Evolutionary conservation across 2,797 vertebrate genomes (phyloP), one percentile per base, ranked within the genome.

Genomic region (Microctenopoma steveboyesi): DNA sequence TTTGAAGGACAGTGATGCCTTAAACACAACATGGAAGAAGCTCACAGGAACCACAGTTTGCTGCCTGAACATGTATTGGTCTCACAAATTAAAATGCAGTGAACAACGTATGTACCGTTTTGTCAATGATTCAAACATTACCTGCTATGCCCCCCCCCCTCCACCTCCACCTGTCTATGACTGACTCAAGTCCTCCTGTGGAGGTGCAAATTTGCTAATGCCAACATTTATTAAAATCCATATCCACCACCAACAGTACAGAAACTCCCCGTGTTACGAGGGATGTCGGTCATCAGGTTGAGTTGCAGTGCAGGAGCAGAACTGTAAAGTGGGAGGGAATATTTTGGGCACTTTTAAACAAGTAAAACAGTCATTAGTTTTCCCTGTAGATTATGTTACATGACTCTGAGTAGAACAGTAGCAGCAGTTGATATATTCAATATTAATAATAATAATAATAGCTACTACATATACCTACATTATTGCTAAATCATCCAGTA

Each of bases 391-490:
- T 33, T 48, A 42, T 52, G 22, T 30, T 67, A 40, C 15, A 10
- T 56, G 46, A 56, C 22, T 67, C 45, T 7, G 45, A 46, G 45
- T 46, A 46, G 45, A 16, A 62, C 40, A 42, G 13, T 42, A 42
- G 40, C 40, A 14, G 11, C 37, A 39, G 4, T 4, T 39, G 4
- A 39, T 39, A 39, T 39, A 39, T 30, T 30, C 8, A 30, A 3
- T 6, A 30, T 4, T 30, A 30, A 30, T 30, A 30, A 4, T 30
- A 30, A 30, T 7, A 37, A 6, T 37, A 10, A 37, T 37, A 7
- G 7, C 35, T 37, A 37, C 35, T 37, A 37, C 35, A 30, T 37
- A 10, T 37, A 37, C 35, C 7, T 37, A 37, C 8, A 37, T 2
- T 6, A 37, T 37, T 9, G 35, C 6, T 37, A 37, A 1, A 37